A percentile compares a stretch with the other conserved stretches of the same genome.
These are phyloP conservation scores for Deroplatys truncata DNA, from an alignment of 2,888 invertebrate genomes.

Conservation along the genomic window DNA sequence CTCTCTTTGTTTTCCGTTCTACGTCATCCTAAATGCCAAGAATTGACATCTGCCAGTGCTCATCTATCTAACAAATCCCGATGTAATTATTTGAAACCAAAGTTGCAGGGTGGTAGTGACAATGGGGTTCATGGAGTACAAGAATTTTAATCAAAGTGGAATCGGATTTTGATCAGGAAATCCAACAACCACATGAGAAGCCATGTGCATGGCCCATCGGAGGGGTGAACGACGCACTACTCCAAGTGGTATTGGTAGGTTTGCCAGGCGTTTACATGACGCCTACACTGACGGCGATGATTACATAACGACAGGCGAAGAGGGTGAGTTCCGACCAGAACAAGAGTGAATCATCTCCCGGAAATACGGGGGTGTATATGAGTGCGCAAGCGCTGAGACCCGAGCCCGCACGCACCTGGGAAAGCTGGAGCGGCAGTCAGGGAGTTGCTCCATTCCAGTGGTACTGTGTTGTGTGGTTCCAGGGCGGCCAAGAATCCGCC, in stretches of 20 bases:
- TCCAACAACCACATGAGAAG: not conserved
- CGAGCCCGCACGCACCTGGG: not conserved
- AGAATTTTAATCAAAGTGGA: too few relatives aligned
- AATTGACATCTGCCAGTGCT: too few relatives aligned
- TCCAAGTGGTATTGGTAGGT: not conserved
- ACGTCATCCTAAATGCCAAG: too few relatives aligned
- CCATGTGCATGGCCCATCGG: not conserved
- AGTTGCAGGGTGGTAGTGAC: too few relatives aligned
- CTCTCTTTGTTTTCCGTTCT: too few relatives aligned
- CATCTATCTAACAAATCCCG: too few relatives aligned
- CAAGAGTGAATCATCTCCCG: not conserved
- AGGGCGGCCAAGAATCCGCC: conserved; percentile 1
- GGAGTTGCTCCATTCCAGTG: not conserved
- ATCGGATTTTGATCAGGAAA: too few relatives aligned
- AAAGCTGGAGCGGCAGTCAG: not conserved
- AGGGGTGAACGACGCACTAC: not conserved
- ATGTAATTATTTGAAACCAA: too few relatives aligned
- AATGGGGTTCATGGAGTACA: too few relatives aligned
- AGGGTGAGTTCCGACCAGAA: not conserved
- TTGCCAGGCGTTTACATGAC: not conserved
- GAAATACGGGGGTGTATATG: not conserved
- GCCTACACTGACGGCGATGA: not conserved
- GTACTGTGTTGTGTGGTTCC: not conserved
- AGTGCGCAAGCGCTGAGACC: not conserved
- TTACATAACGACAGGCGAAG: not conserved